phyloP scores from a whole-genome alignment of 2,797 vertebrate genomes.

The Triplophysa bombifrons region DNA sequence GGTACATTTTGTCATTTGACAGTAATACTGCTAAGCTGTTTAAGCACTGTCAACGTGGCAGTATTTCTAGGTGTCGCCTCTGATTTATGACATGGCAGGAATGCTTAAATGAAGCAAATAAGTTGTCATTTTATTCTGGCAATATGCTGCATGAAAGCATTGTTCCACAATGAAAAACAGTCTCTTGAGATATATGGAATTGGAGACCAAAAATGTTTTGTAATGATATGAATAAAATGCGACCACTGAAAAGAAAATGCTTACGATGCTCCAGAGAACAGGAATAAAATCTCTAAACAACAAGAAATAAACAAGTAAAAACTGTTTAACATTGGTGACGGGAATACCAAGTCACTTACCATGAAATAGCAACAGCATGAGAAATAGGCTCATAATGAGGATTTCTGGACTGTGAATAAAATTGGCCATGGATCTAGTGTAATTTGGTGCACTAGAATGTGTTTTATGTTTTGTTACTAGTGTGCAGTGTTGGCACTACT shows the following conservation, averaged over 20 bases:
- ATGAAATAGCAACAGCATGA: slow-evolving; percentile 19
- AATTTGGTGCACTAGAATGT: slow-evolving; percentile 34
- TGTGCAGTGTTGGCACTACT: slow-evolving; percentile 22
- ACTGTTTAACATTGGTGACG: slow-evolving; percentile 16
- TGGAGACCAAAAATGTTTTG: background rate
- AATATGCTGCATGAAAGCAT: slow-evolving; percentile 9
- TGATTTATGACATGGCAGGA: background rate
- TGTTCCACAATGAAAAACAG: slow-evolving; percentile 4
- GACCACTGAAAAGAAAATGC: background rate
- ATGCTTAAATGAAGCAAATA: slow-evolving; percentile 31
- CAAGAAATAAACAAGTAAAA: slow-evolving; percentile 53
- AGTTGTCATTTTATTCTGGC: slow-evolving; percentile 27
- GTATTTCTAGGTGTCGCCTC: background rate
- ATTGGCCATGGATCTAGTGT: slow-evolving; percentile 20
- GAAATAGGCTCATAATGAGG: slow-evolving; percentile 35
- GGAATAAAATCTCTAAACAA: slow-evolving; percentile 36
- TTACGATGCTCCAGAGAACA: slow-evolving; percentile 8
- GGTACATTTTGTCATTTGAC: slow-evolving; percentile 6
- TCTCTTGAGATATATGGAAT: slow-evolving; percentile 26
- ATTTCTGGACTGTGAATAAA: slow-evolving; percentile 48
- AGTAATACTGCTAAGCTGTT: background rate
- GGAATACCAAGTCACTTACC: slow-evolving; percentile 26
- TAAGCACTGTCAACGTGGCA: background rate
- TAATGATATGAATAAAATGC: background rate
- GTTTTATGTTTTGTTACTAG: slow-evolving; percentile 15